A percentile compares a stretch with the other conserved stretches of the same genome.
These are phyloP conservation scores for Pissodes strobi DNA, from an alignment of 1,140 invertebrate genomes.

Conservation along the genomic window DNA sequence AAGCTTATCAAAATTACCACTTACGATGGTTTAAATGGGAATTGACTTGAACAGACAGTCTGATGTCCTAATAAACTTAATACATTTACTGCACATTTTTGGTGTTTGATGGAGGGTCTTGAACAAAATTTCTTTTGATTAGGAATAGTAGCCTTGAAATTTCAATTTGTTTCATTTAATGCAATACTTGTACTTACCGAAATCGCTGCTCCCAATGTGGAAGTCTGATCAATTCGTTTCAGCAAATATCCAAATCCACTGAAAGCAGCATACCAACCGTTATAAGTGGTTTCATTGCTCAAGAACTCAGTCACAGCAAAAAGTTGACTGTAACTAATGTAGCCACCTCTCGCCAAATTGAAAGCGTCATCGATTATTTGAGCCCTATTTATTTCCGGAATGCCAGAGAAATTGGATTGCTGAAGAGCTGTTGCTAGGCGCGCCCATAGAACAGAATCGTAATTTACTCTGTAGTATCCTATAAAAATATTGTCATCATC, in stretches of 20 bases:
- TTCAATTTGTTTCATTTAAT: too few relatives aligned
- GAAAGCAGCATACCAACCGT: constrained; percentile 68
- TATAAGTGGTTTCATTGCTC: constrained; percentile 64
- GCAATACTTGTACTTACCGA: constrained; percentile 26
- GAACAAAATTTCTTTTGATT: too few relatives aligned
- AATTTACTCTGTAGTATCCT: constrained; percentile 72
- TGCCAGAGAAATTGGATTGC: constrained; percentile 58
- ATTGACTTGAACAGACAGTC: background rate
- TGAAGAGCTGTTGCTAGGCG: constrained; percentile 62
- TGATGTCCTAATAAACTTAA: too few relatives aligned
- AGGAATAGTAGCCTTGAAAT: too few relatives aligned
- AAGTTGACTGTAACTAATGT: constrained; percentile 57
- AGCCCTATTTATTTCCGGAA: constrained; percentile 74
- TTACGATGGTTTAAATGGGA: too few relatives aligned
- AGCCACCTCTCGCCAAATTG: constrained; percentile 60
- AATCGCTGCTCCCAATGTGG: constrained; percentile 15
- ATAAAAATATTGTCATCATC: too few relatives aligned
- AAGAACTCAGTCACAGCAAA: constrained; percentile 66
- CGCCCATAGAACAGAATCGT: constrained; percentile 71
- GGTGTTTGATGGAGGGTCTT: too few relatives aligned
- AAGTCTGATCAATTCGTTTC: constrained; percentile 18
- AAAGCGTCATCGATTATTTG: constrained; percentile 82
- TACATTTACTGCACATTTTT: background rate
- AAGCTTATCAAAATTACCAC: too few relatives aligned
- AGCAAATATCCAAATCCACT: constrained; percentile 60